Conservation (phyloP, 1,140 invertebrate species). For the Zaprionus camerounensis region DNA sequence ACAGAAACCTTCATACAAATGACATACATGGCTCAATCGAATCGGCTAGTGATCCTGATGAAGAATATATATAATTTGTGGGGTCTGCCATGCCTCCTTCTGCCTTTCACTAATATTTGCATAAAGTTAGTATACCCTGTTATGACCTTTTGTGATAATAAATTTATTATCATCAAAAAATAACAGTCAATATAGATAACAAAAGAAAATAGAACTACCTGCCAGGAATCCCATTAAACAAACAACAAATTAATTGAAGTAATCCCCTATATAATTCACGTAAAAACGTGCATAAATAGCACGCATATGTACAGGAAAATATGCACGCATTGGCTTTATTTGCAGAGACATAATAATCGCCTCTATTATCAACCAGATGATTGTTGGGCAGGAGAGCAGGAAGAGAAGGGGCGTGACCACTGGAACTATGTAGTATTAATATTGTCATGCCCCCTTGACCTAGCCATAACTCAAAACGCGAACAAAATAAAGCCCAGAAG, state of each 20-base stretch:
- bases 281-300: background rate
- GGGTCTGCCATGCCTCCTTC: too few species aligned
- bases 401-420: background rate
- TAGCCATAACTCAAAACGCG: slow-evolving; percentile 42
- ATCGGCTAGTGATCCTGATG: too few species aligned
- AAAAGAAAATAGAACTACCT: background rate
- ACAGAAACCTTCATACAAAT: too few species aligned
- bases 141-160: too few species aligned
- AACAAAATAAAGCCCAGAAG: slow-evolving; percentile 7
- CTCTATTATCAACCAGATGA: background rate
- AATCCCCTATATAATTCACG: background rate
- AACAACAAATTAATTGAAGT: background rate
- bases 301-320: background rate
- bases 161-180: too few species aligned
- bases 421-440: slow-evolving; percentile 28
- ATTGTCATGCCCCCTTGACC: slow-evolving; percentile 27
- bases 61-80: too few species aligned
- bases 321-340: slow-evolving; percentile 4
- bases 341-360: slow-evolving; percentile 13
- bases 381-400: background rate
- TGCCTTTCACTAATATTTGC: too few species aligned
- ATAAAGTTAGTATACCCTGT: too few species aligned
- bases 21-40: too few species aligned
- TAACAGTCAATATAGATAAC: too few species aligned
- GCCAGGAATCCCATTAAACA: background rate